Evolutionary conservation across 2,888 invertebrate genomes (phyloP), one percentile per base, ranked within the genome.

Genomic region (Tipula lateralis): DNA sequence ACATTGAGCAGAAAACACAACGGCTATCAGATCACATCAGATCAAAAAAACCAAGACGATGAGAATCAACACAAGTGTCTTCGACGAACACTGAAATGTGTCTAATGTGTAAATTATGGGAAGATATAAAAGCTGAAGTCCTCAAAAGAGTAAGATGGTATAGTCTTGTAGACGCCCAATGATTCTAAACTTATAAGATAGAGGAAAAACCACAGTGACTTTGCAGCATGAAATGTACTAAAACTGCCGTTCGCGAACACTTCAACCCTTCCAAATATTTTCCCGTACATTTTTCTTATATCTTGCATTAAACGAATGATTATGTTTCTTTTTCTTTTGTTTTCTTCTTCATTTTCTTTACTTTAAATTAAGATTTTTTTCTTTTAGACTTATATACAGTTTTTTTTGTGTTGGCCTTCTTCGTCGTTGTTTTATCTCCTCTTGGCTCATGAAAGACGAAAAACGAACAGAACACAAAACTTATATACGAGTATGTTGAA

Each of bases 301-400:
- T 7, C n/a, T 5, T 44, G 16, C n/a, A 44, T 39, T 66, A 66
- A 66, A 66, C 66, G 66, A 66, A 66, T 66, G 66, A 66, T 66
- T 66, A 66, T 66, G 66, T 66, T 66, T 66, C 66, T 66, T 66
- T 50, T 66, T 66, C 66, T 66, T 66, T 66, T 9, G 66, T 24
- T 24, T 66, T 66, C 66, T 66, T 66, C 9, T 66, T 66, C 19
- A 19, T 66, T 66, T 66, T 66, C 66, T 66, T 24, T 66, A 66
- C 66, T 24, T 66, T 24, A 66, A 66, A 24, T 66, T 66, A 66
- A 66, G 66, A 66, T 66, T 50, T 50, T 32, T 50, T 50, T 19
- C 50, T 44, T n/a, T 44, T 3, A 44, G 39, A 44, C n/a, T 44
- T 44, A n/a, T 44, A 13, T 44, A 44, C n/a, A n/a, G n/a, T 44